Evolutionary conservation across 2,888 invertebrate species (phyloP).

Genomic region (Liposcelis brunnea): DNA sequence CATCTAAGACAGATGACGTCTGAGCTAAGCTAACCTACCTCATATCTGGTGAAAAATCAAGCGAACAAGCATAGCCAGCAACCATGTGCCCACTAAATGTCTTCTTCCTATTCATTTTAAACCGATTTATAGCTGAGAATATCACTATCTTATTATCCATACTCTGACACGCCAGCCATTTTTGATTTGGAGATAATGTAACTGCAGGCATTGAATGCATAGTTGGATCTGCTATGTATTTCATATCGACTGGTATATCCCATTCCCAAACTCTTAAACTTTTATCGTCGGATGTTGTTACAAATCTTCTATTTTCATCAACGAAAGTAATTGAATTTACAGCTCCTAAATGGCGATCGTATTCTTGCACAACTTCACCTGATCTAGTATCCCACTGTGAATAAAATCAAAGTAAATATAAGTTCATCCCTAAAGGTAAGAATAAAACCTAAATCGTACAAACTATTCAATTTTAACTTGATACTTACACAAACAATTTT

Average conservation of each 20-base stretch:
- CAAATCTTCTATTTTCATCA: constrained; percentile 93
- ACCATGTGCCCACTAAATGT: constrained; percentile 98
- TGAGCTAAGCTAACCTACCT: too few species aligned
- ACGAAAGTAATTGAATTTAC: constrained; percentile 99
- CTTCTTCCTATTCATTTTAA: constrained; percentile 96
- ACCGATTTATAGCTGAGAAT: constrained; percentile 91
- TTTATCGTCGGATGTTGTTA: constrained; percentile 98
- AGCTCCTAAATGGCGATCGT: constrained; percentile 95
- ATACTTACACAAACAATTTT: constrained; percentile 97
- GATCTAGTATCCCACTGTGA: constrained; percentile 87
- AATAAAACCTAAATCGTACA: constrained; percentile 2
- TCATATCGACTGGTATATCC: constrained; percentile 98
- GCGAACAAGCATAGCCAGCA: constrained; percentile 92
- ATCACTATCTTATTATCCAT: constrained; percentile 99
- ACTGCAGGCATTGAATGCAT: constrained; percentile 99
- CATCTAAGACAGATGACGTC: too few species aligned
- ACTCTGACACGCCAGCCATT: constrained; percentile 98
- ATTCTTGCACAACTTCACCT: constrained; percentile 93
- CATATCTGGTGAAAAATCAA: constrained; percentile 98
- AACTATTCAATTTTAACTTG: too few species aligned
- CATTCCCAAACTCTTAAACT: constrained; percentile 99
- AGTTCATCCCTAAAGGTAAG: constrained; percentile 7
- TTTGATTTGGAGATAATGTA: constrained; percentile 86
- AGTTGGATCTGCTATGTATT: constrained; percentile 97
- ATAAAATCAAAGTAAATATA: constrained; percentile 13